These are phyloP conservation scores for Arion vulgaris DNA, from an alignment of 1,140 invertebrate genomes.

Conservation along the genomic window DNA sequence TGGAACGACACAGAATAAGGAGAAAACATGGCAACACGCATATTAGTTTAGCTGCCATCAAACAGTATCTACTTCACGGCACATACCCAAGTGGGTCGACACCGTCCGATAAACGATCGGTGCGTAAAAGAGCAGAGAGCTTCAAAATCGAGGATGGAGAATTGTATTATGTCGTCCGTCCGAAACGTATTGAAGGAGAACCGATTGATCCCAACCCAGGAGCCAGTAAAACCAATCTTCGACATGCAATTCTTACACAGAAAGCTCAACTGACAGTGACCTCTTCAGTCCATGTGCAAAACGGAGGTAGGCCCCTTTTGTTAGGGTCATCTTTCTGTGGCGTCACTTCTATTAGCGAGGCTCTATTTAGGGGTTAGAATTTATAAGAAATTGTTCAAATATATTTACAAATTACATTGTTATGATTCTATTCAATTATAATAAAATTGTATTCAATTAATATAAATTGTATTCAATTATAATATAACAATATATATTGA, in stretches of 20 bases:
- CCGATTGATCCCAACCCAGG: constrained; percentile 30
- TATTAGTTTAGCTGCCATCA: constrained; percentile 30
- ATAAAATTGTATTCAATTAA: no score
- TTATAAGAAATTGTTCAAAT: neutral
- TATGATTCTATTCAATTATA: no score
- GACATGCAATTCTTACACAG: constrained; percentile 26
- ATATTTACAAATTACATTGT: no score
- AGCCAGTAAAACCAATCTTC: constrained; percentile 13
- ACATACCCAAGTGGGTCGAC: constrained; percentile 31
- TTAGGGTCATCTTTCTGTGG: constrained; percentile 27
- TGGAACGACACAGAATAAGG: constrained; percentile 14
- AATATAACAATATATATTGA: no score
- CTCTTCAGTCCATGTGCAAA: constrained; percentile 12
- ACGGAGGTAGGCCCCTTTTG: constrained; percentile 33
- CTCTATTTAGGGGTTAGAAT: neutral
- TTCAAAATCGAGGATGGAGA: constrained; percentile 37
- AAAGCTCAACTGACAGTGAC: constrained; percentile 14
- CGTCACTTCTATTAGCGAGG: constrained; percentile 9
- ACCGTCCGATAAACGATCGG: constrained; percentile 34
- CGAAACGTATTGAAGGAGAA: constrained; percentile 30
- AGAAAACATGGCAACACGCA: constrained; percentile 28
- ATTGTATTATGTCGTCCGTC: constrained; percentile 27
- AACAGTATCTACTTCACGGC: constrained; percentile 22
- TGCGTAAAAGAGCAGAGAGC: constrained; percentile 33
- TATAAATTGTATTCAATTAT: no score